Evolutionary conservation across 1,140 invertebrate genomes (phyloP), one percentile per base, ranked within the genome.

Genomic region (Lucilia sericata): DNA sequence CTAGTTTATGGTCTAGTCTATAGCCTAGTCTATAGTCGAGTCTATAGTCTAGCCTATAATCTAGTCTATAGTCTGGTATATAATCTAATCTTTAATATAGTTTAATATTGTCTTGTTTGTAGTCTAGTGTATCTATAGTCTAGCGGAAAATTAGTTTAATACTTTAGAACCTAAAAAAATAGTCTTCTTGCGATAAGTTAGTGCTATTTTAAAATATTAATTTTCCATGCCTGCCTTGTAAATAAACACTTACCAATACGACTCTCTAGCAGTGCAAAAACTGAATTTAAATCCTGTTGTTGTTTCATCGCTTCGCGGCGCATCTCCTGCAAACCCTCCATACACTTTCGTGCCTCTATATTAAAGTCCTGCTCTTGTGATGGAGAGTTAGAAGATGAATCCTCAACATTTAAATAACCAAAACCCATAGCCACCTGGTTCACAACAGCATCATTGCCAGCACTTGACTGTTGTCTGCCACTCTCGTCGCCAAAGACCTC

Each of bases 361-460:
- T 94, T 86, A 19, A 94, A 93, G 89, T 94, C 93, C 92, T 84
- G 92, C 91, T 74, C 76, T 30, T 82, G 81, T 8, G 51, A 60
- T 7, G 55, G 25, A 10, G 21, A 2, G 25, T 74, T 90, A 88
- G n/a, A 90, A 88, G 21, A 94, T 30, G 65, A 21, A 82, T 47
- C 86, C 8, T 89, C 86, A 17, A 86, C 93, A 83, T 95, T 94
- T 85, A 93, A 92, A 87, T 94, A 95, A 2, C 92, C 92, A 87
- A 95, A 95, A n/a, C 93, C 94, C 86, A 95, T 51, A 87, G 89
- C 86, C 21, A 60, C 85, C 94, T 92, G 81, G 92, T 88, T 92
- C 94, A 94, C 91, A 30, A 42, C 86, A 92, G 93, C 92, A 93
- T 95, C 88, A 95, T 94, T 86, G 93, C 92, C 86, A 94, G 94